Base-by-base conservation (phyloP, 2,797 vertebrate genomes). In the Labeo calbasu region DNA sequence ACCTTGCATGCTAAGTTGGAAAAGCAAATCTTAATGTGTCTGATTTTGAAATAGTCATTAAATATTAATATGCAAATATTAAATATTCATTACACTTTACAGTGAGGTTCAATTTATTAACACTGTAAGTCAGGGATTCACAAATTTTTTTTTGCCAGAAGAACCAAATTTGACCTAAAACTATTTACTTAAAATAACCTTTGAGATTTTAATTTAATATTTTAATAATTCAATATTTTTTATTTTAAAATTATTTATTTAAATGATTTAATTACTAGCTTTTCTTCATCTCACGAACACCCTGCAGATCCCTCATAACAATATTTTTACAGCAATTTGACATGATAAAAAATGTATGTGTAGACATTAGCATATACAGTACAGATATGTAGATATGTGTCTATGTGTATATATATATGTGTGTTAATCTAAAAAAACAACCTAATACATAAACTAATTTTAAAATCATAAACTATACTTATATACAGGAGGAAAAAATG, bases 101-200 rank as follows among this genome's bases (percentile, higher is more conserved):
- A 51, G 57, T 25, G 59, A 61, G 59, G 59, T 63, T 68, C 17
- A 40, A 2, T 68, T 68, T 68, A 32, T 68, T 68, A 68, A 68
- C 17, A 68, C 15, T 15, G 23, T 63, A 63, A 63, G 61, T 13
- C 61, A 63, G 61, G 14, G 61, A 63, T 28, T 63, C 25, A 7
- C 12, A 25, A 63, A 28, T 5, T 28, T 21, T 32, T 32, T 32
- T 66, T 40, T 32, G 63, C 32, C 15, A 19, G 28, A n/a, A n/a
- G 13, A 57, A 43, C 3, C 32, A 19, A 14, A 15, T 36, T 72
- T 75, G 48, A 53, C 5, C 25, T 32, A 19, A 73, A 28, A 73
- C n/a, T 32, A 50, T 28, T 53, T 53, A 32, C 48, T 73, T 53
- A 9, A 53, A 6, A 28, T 66, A n/a, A 7, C 21, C 40, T 23